These are phyloP conservation scores for Steinernema feltiae DNA, from an alignment of 1,140 invertebrate genomes.

Conservation along the genomic window DNA sequence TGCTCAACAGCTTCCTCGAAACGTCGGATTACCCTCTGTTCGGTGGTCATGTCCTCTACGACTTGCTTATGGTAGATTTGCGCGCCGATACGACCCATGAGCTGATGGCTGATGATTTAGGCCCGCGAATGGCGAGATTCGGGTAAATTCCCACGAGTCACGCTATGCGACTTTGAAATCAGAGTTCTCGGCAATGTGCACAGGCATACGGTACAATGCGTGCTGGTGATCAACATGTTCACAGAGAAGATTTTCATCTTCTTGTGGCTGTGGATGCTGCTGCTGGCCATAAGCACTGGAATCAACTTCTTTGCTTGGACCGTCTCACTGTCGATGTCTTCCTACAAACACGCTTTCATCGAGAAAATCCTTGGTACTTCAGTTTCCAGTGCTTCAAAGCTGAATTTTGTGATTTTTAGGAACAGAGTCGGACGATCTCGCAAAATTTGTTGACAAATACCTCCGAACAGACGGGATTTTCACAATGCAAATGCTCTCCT, in stretches of 20 bases:
- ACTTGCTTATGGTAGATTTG: slow-evolving; percentile 56
- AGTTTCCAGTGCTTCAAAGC: background rate
- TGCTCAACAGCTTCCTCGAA: slow-evolving; percentile 62
- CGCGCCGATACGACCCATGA: background rate
- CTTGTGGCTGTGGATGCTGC: slow-evolving; percentile 55
- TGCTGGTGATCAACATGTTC: slow-evolving; percentile 55
- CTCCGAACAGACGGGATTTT: slow-evolving; percentile 55
- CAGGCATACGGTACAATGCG: slow-evolving; percentile 58
- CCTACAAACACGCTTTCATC: slow-evolving; percentile 51
- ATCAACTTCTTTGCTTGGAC: slow-evolving; percentile 55
- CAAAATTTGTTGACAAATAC: slow-evolving; percentile 51
- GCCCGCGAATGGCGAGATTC: slow-evolving; percentile 54
- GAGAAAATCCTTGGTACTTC: slow-evolving; percentile 47
- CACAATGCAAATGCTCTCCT: slow-evolving; percentile 55
- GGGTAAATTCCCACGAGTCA: slow-evolving; percentile 61
- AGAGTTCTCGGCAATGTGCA: slow-evolving; percentile 59
- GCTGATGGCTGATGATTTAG: slow-evolving; percentile 28
- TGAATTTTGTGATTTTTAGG: background rate
- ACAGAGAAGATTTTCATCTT: slow-evolving; percentile 59
- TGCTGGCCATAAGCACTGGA: slow-evolving; percentile 46
- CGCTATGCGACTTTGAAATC: slow-evolving; percentile 60
- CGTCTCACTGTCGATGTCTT: slow-evolving; percentile 43
- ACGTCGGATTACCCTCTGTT: slow-evolving; percentile 62
- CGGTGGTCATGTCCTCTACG: slow-evolving; percentile 61
- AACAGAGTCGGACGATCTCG: slow-evolving; percentile 20